These are phyloP conservation scores for Clangula hyemalis DNA, from an alignment of 2,797 vertebrate species.

Conservation along the genomic window DNA sequence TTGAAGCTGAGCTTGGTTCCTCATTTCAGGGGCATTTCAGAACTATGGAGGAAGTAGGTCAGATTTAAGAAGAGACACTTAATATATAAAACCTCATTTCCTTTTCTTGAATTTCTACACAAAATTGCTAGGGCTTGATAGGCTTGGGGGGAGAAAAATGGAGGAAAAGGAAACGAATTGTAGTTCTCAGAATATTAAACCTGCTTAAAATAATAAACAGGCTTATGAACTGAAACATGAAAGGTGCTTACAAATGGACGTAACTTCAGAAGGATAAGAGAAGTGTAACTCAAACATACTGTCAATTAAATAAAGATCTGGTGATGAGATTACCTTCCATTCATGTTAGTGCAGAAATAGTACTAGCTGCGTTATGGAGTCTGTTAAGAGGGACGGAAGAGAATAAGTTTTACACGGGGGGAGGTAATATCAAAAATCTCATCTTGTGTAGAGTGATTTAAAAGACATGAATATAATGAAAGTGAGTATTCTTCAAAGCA, in stretches of 20 bases:
- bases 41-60: not conserved
- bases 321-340: not conserved
- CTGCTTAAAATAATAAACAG: not conserved
- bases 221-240: not conserved
- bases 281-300: not conserved
- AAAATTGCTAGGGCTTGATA: not conserved
- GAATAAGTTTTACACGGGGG: not conserved
- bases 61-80: not conserved
- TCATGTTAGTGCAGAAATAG: not conserved
- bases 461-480: not conserved
- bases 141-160: not conserved
- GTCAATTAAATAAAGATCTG: not conserved
- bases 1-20: not conserved
- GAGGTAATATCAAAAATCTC: not conserved
- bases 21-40: not conserved
- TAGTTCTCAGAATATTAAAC: not conserved
- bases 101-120: not conserved
- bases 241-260: fast-evolving
- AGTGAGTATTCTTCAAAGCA: not conserved
- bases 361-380: not conserved
- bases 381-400: not conserved
- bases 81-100: not conserved
- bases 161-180: not conserved
- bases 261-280: not conserved
- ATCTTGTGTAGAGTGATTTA: not conserved